Percentiles rank a stretch among this genome's conserved stretches.
Conservation (phyloP, 2,113 vertebrate genomes). For the Candoia aspera region DNA sequence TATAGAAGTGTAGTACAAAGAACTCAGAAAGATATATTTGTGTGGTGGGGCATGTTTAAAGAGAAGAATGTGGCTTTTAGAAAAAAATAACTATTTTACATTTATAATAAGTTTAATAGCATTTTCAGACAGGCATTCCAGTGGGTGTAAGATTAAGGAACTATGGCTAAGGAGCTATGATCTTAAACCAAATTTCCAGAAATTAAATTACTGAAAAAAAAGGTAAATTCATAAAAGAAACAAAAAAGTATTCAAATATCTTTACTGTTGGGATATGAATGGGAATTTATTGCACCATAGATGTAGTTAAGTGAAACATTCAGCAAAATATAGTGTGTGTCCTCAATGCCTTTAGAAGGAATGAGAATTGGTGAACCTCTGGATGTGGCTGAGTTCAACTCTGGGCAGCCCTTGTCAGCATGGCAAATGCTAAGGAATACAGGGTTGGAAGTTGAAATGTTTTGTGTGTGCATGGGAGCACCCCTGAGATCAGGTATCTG, state of each 20-base stretch:
- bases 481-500: not conserved
- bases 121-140: not conserved
- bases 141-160: not conserved
- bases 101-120: not conserved
- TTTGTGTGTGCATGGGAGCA: not conserved
- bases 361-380: too few relatives aligned
- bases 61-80: not conserved
- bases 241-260: not conserved
- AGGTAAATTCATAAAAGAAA: not conserved
- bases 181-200: not conserved
- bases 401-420: too few relatives aligned
- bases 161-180: not conserved
- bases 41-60: not conserved
- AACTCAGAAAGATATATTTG: too few relatives aligned
- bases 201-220: not conserved
- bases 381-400: too few relatives aligned
- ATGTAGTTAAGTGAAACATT: not conserved
- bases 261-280: not conserved
- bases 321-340: not conserved
- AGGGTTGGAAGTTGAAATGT: too few relatives aligned
- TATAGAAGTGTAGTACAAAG: constrained; percentile 18
- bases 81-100: not conserved
- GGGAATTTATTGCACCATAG: not conserved
- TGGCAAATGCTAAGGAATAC: too few relatives aligned
- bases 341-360: not conserved